A percentile compares a stretch with the other conserved stretches of the same genome.
These are phyloP conservation scores for Drosophila oshimai DNA, from an alignment of 1,140 invertebrate species.

Conservation along the genomic window DNA sequence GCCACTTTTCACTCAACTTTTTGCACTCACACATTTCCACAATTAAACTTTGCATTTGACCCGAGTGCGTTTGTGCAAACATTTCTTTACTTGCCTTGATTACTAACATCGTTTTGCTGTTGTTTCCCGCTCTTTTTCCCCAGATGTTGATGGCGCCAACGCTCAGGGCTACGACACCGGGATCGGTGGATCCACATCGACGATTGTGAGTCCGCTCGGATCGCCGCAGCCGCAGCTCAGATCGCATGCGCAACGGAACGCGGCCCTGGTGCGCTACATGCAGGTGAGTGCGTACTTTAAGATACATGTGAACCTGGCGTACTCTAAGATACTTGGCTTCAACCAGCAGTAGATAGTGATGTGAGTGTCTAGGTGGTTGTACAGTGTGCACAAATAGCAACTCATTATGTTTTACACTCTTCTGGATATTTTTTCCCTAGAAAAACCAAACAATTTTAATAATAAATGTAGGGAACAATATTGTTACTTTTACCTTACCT, in stretches of 20 bases:
- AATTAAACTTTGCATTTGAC: conserved; percentile 27
- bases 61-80: conserved; percentile 34
- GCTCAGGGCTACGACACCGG: conserved; percentile 82
- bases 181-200: conserved; percentile 81
- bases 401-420: too few relatives aligned
- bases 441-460: too few relatives aligned
- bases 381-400: background rate
- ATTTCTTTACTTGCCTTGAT: conserved; percentile 32
- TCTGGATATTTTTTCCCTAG: too few relatives aligned
- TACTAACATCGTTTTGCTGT: conserved; percentile 13
- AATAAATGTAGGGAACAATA: too few relatives aligned
- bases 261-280: conserved; percentile 73
- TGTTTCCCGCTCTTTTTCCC: conserved; percentile 3
- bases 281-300: conserved; percentile 73
- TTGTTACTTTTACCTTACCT: background rate
- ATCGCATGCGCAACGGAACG: conserved; percentile 79
- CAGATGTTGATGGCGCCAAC: conserved; percentile 82
- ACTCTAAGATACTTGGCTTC: conserved; percentile 3
- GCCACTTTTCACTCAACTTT: conserved; percentile 24
- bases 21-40: conserved; percentile 18
- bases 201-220: conserved; percentile 80
- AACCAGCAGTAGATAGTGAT: too few relatives aligned
- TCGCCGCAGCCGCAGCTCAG: conserved; percentile 78
- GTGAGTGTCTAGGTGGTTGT: too few relatives aligned
- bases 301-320: conserved; percentile 1